Evolutionary conservation across 2,113 vertebrate genomes (phyloP).

Genomic region (Leptobrachium leishanense): DNA sequence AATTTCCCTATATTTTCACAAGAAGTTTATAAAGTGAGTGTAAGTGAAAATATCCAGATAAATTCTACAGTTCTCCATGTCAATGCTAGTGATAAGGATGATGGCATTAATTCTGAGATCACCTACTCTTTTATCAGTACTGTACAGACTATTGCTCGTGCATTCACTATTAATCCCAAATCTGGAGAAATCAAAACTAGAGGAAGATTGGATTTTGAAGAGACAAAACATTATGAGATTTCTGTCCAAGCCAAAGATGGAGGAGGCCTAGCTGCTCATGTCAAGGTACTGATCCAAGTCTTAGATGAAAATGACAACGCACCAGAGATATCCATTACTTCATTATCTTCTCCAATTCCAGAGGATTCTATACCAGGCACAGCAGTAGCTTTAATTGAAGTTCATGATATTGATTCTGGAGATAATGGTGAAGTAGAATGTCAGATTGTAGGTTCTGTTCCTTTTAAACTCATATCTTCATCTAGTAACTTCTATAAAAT

Average conservation of each 20-base stretch:
- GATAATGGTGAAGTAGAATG: slow-evolving; percentile 63
- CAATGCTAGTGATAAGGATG: slow-evolving; percentile 64
- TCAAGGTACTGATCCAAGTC: slow-evolving; percentile 61
- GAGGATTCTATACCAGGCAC: slow-evolving; percentile 63
- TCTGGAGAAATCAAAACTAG: slow-evolving; percentile 62
- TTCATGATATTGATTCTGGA: slow-evolving; percentile 66
- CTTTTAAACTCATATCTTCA: slow-evolving; percentile 62
- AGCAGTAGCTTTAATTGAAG: slow-evolving; percentile 65
- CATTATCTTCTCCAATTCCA: slow-evolving; percentile 50
- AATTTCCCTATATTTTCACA: slow-evolving; percentile 66
- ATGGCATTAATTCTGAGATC: slow-evolving; percentile 61
- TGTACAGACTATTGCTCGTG: neutral
- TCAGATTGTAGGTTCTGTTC: slow-evolving; percentile 59
- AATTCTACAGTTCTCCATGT: slow-evolving; percentile 56
- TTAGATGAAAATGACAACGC: slow-evolving; percentile 66
- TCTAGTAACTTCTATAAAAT: slow-evolving; percentile 58
- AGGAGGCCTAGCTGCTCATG: slow-evolving; percentile 57
- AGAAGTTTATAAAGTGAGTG: slow-evolving; percentile 53
- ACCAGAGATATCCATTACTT: slow-evolving; percentile 61
- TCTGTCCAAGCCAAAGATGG: slow-evolving; percentile 65
- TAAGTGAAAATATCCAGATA: slow-evolving; percentile 55
- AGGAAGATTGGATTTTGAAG: slow-evolving; percentile 69
- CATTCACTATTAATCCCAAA: slow-evolving; percentile 59
- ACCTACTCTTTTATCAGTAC: slow-evolving; percentile 63
- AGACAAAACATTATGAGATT: slow-evolving; percentile 57